Evolutionary conservation across 2,888 invertebrate genomes (phyloP), one percentile per base, ranked within the genome.

Genomic region (Sepioteuthis lessoniana): DNA sequence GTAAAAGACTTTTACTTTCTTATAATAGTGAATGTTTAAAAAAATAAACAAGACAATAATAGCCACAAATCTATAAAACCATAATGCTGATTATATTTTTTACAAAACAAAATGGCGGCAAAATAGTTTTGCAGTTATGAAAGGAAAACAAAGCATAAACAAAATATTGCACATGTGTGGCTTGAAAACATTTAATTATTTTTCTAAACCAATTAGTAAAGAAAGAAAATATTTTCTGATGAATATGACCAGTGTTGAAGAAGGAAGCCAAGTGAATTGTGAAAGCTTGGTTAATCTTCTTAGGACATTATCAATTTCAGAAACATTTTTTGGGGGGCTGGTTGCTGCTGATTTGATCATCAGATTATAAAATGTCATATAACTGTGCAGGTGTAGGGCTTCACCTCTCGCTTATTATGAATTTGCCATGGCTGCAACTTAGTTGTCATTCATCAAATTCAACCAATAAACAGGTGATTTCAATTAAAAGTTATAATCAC

Each of bases 121-220:
- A 76, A 76, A n/a, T n/a, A 76, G n/a, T 76, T n/a, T 76, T 55
- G 55, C 76, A 76, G 76, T 76, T 76, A 76, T 76, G 76, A 76
- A 76, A 76, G 25, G n/a, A 19, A 76, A 76, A n/a, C n/a, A n/a
- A 76, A 76, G 13, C n/a, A n/a, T 76, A 76, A 35, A n/a, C n/a
- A 76, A 42, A 55, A 76, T 13, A 76, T 2, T n/a, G 76, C 76
- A 35, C 35, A 76, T 76, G 76, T 76, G 13, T 19, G 76, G 76
- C 76, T 76, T 76, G 76, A 76, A 76, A 76, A 76, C 76, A 76
- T 76, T 76, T 76, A 76, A 76, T 76, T 76, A 76, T 76, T 76
- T 76, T 3, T 76, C 76, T 76, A 76, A 76, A 76, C 76, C 76
- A 76, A 76, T 76, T 76, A 76, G 76, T n/a, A 76, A 76, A 76